phyloP scores from a whole-genome alignment of 2,888 invertebrate genomes.

The Pheosia tremula region DNA sequence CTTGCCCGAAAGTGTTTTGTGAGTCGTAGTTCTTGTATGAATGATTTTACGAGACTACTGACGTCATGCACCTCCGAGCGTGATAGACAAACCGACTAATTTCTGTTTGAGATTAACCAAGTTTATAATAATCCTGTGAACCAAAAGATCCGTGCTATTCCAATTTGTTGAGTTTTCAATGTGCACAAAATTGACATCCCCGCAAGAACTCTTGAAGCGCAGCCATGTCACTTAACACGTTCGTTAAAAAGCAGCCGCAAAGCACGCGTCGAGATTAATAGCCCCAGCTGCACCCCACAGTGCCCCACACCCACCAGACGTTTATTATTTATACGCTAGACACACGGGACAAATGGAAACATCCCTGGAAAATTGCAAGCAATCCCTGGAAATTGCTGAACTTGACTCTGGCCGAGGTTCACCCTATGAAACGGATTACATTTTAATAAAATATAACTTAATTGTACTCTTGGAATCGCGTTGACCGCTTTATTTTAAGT shows the following conservation, averaged over 20 bases:
- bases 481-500: neutral
- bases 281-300: neutral
- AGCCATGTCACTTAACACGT: neutral
- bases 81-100: no score
- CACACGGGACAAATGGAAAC: neutral
- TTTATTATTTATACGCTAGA: neutral
- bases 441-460: neutral
- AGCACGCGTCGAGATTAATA: neutral
- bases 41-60: no score
- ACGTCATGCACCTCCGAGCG: no score
- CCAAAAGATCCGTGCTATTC: neutral
- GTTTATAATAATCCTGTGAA: neutral
- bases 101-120: neutral
- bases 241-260: neutral
- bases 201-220: neutral
- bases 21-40: no score
- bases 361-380: neutral
- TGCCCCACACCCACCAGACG: neutral
- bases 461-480: neutral
- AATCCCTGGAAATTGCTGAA: conserved; percentile 1
- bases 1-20: no score
- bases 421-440: neutral
- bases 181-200: neutral
- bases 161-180: neutral
- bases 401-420: neutral